Base-by-base conservation (phyloP, 2,113 vertebrate genomes). In the Mixornis gularis region DNA sequence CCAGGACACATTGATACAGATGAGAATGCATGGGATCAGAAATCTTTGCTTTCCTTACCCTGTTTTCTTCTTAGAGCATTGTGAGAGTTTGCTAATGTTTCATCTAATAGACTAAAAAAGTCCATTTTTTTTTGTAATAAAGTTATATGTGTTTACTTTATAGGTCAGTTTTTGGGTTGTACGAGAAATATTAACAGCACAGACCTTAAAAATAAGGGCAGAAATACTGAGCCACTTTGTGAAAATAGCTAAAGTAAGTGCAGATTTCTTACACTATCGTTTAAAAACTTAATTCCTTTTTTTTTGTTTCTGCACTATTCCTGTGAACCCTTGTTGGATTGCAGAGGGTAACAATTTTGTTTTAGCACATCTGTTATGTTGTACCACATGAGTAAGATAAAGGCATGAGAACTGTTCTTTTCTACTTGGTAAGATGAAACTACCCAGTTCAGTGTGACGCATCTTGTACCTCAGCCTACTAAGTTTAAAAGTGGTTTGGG, bases 101-200 rank as follows among this genome's bases (percentile, higher is more conserved):
- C 2, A 74, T 72, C n/a, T 64, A 55, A 27, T 40, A 63, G n/a
- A 46, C 41, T 40, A 40, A 64, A 66, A 30, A 82, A 77, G 36
- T 44, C 8, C 4, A 2, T 44, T 40, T 36, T 29, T 36, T 62
- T 70, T 44, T 40, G n/a, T 56, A 44, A 71, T 83, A 71, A 85
- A 87, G 20, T 38, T 87, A 3, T 65, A 4, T 97, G 25, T 96
- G 15, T 96, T 96, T 97, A 72, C 59, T 97, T 95, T 86, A 17
- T 95, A 99, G 99, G 99, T 99, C 96, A 99, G 99, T 97, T 99
- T 99, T 96, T 99, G 99, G 99, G 98, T 99, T 94, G 99, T 99
- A 94, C 98, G 98, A 96, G 99, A 99, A 97, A 99, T 99, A 84
- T 79, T 99, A 95, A 99, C 98, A 34, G 98, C 98, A 93, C 99